Percentiles rank a stretch among this genome's conserved stretches.
Conservation (phyloP, 2,888 invertebrate species). For the Heliconius sara region DNA sequence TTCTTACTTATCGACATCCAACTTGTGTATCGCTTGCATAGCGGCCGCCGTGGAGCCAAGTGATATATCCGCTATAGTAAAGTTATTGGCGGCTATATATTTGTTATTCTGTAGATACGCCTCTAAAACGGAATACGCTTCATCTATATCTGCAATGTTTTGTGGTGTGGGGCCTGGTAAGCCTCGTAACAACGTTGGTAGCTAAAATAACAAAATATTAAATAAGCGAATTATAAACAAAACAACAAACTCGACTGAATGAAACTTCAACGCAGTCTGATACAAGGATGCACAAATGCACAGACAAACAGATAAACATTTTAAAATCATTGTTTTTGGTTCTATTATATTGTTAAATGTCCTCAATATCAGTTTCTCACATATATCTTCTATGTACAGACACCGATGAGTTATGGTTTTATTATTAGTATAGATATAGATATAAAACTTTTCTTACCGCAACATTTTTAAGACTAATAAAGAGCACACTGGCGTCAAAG, state of each 20-base stretch:
- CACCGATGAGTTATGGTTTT: no score
- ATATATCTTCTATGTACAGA: neutral
- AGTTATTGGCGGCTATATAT: slow-evolving; percentile 55
- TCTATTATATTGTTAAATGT: no score
- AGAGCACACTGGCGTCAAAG: slow-evolving; percentile 62
- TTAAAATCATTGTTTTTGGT: no score
- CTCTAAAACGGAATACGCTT: slow-evolving; percentile 50
- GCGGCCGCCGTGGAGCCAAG: slow-evolving; percentile 54
- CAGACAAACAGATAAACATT: no score
- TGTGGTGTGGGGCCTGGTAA: slow-evolving; percentile 44
- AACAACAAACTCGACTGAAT: no score
- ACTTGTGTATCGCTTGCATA: slow-evolving; percentile 50
- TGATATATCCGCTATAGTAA: slow-evolving; percentile 61
- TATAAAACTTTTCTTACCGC: neutral
- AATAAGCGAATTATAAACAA: neutral
- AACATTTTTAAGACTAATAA: slow-evolving; percentile 48
- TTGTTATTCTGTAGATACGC: slow-evolving; percentile 50
- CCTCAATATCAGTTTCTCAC: slow-evolving; percentile 1
- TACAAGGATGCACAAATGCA: no score
- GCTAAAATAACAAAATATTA: slow-evolving; percentile 46
- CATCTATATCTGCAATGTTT: slow-evolving; percentile 13
- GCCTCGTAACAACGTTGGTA: slow-evolving; percentile 54
- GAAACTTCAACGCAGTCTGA: no score
- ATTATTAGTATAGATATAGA: neutral
- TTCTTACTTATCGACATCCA: slow-evolving; percentile 46